Evolutionary conservation across 1,140 invertebrate species (phyloP), one percentile per base, ranked within the genome.

Genomic region (Nephotettix cincticeps): DNA sequence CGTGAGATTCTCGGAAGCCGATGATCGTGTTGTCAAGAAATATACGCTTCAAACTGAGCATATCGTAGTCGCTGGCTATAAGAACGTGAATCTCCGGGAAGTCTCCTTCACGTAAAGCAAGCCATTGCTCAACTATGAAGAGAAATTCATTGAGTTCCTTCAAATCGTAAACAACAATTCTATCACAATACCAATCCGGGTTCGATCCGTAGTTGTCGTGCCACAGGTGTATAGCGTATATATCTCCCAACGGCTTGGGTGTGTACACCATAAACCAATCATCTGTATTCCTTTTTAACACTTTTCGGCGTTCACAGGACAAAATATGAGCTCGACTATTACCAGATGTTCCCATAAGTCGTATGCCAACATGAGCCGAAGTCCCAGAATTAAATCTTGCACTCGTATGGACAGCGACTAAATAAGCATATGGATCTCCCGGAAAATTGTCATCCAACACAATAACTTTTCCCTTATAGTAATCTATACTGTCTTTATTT

Each of bases 101-200:
- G 19, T 21, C 47, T 19, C 13, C 11, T 54, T 54, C 9, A 54
- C 13, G 13, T n/a, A 54, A 6, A n/a, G 13, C 47, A 54, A 54
- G 23, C 47, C 47, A 54, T 54, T 54, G 13, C 4, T 21, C 19
- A 6, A 54, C 4, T 6, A 54, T 11, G 19, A 54, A 54, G 6
- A 21, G 23, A 21, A n/a, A 54, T 6, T 54, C 47, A n/a, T 6
- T 54, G 11, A n/a, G 13, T 14, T 11, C 23, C 13, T 6, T 54
- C 23, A 54, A 54, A 21, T 54, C 47, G 21, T 54, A 21, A 11
- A 54, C 23, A 21, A n/a, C 13, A 14, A 54, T 54, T 14, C 19
- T 54, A 54, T 54, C 47, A 54, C 47, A 54, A 54, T n/a, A 54
- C 47, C 47, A 54, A 54, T 54, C 23, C 4, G 47, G 47, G 6